Conservation (phyloP, 2,888 invertebrate species). For the Acheta domesticus region DNA sequence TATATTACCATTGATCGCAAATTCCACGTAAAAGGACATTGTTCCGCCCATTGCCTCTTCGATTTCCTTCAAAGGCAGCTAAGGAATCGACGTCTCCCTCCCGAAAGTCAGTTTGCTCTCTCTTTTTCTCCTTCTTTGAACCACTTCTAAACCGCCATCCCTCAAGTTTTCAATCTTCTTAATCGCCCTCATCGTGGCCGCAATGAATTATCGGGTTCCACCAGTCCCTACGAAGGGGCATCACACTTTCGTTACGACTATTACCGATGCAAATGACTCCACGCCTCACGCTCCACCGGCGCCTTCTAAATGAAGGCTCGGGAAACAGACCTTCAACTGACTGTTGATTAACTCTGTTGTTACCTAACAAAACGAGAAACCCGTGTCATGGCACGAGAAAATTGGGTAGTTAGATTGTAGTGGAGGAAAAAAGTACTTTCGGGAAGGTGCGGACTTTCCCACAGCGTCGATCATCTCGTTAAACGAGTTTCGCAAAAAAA, state of each 20-base stretch:
- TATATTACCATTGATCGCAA: slow-evolving; percentile 12
- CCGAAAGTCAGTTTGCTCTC: neutral
- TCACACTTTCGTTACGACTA: too few species aligned
- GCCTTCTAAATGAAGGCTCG: too few species aligned
- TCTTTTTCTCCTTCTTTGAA: neutral
- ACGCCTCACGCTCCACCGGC: too few species aligned
- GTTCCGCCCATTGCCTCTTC: neutral
- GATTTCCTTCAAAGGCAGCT: neutral
- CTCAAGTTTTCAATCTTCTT: slow-evolving; percentile 1
- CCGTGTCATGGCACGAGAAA: slow-evolving; percentile 4
- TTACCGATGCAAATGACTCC: too few species aligned
- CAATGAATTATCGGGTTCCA: neutral
- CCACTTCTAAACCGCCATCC: neutral
- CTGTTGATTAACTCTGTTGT: neutral
- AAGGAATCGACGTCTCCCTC: neutral
- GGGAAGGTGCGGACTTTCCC: neutral
- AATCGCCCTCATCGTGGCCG: neutral
- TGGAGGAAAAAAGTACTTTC: neutral
- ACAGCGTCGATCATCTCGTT: neutral
- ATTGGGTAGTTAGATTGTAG: neutral
- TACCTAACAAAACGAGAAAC: neutral
- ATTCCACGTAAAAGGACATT: slow-evolving; percentile 18
- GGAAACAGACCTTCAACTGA: too few species aligned
- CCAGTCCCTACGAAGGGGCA: neutral
- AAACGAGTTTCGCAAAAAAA: neutral